Evolutionary conservation across 2,113 vertebrate genomes (phyloP).

Genomic region (Dunckerocampus dactyliophorus): DNA sequence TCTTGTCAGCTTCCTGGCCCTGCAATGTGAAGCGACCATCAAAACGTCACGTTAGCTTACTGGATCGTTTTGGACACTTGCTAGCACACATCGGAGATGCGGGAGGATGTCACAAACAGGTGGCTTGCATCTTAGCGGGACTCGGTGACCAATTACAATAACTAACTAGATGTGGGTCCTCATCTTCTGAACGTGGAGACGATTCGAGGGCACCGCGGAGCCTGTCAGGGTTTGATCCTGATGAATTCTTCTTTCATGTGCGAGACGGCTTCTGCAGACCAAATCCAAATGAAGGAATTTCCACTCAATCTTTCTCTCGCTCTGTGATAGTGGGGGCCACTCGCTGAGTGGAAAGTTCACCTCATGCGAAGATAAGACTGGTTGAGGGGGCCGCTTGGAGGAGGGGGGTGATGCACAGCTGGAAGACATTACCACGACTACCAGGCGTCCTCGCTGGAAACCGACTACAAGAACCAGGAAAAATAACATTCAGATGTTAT

Average conservation of each 20-base stretch:
- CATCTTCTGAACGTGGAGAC: constrained; percentile 26
- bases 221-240: constrained; percentile 26
- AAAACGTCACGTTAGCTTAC: background rate
- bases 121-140: constrained; percentile 43
- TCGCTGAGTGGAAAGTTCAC: constrained; percentile 85
- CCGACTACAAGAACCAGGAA: constrained; percentile 72
- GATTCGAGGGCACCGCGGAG: constrained; percentile 16
- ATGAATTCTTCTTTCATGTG: constrained; percentile 47
- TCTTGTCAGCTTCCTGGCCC: constrained; percentile 4
- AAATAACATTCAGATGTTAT: constrained; percentile 81
- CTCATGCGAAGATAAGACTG: constrained; percentile 84
- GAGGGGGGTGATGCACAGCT: constrained; percentile 74
- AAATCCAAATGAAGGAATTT: constrained; percentile 33
- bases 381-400: background rate
- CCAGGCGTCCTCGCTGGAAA: constrained; percentile 81
- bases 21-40: constrained; percentile 5
- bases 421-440: constrained; percentile 83
- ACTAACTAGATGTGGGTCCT: constrained; percentile 28
- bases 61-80: constrained; percentile 1
- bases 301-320: constrained; percentile 9
- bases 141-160: constrained; percentile 17
- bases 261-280: constrained; percentile 31
- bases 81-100: background rate
- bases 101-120: constrained; percentile 47
- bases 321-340: constrained; percentile 44